Percentiles rank a stretch among this genome's conserved stretches.
phyloP scores from a whole-genome alignment of 2,888 invertebrate species.

The Ophion slaviceki region DNA sequence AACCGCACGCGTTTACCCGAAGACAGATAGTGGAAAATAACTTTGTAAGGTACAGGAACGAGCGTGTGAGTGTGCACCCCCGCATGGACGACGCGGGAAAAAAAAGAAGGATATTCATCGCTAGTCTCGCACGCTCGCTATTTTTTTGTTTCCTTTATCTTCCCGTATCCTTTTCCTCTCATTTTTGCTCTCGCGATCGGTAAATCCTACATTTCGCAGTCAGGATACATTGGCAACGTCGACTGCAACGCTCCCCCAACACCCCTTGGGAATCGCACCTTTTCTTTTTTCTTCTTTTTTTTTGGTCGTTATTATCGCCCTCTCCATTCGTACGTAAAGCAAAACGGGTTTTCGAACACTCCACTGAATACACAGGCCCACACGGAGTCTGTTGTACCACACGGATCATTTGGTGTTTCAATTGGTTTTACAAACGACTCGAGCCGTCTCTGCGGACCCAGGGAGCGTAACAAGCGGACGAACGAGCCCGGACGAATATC shows the following conservation, averaged over 20 bases:
- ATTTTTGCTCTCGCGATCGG: slow-evolving; percentile 44
- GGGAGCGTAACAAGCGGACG: slow-evolving; percentile 15
- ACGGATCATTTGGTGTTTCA: slow-evolving; percentile 53
- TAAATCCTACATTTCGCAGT: slow-evolving; percentile 34
- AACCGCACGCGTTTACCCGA: slow-evolving; percentile 80
- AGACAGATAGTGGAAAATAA: slow-evolving; percentile 80
- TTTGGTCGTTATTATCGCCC: slow-evolving; percentile 42
- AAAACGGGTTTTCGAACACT: slow-evolving; percentile 49
- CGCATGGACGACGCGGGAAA: slow-evolving; percentile 15
- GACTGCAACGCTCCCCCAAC: slow-evolving; percentile 41
- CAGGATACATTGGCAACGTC: slow-evolving; percentile 28
- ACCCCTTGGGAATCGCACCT: slow-evolving; percentile 59
- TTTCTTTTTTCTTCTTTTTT: slow-evolving; percentile 20
- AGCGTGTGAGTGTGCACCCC: not conserved
- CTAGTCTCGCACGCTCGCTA: slow-evolving; percentile 14
- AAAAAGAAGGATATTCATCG: slow-evolving; percentile 39
- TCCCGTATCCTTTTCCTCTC: slow-evolving; percentile 29
- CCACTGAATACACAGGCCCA: slow-evolving; percentile 14
- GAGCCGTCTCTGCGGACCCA: slow-evolving; percentile 14
- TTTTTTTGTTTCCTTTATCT: slow-evolving; percentile 28
- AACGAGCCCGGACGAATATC: slow-evolving; percentile 36
- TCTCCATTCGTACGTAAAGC: slow-evolving; percentile 57
- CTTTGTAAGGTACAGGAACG: slow-evolving; percentile 55
- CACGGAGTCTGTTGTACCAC: slow-evolving; percentile 5
- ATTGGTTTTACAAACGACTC: slow-evolving; percentile 51